Percentiles rank a stretch among this genome's conserved stretches.
phyloP scores from a whole-genome alignment of 2,113 vertebrate genomes.

The Rana temporaria region DNA sequence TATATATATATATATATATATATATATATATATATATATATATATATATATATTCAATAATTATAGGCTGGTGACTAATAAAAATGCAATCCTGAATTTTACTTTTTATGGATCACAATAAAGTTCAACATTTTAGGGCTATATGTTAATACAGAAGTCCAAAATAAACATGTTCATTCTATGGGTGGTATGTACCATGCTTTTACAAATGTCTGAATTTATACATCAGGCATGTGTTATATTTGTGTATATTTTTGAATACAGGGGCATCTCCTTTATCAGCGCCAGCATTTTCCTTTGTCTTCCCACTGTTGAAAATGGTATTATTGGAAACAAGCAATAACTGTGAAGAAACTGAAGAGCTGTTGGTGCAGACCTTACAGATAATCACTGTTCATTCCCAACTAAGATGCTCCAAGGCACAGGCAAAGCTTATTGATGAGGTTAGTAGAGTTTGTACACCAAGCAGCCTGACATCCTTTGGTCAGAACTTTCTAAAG shows the following conservation, averaged over 20 bases:
- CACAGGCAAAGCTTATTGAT: slow-evolving; percentile 73
- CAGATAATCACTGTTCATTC: slow-evolving; percentile 85
- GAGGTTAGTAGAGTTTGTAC: slow-evolving; percentile 74
- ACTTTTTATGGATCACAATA: too few species aligned
- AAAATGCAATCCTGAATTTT: too few species aligned
- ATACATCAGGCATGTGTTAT: not conserved
- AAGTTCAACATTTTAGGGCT: too few species aligned
- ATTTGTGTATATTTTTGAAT: not conserved
- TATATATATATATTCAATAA: too few species aligned
- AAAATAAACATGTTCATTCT: too few species aligned
- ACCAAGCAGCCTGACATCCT: too few species aligned
- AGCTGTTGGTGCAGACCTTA: slow-evolving; percentile 80
- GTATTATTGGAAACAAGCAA: slow-evolving; percentile 82
- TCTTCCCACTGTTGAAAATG: slow-evolving; percentile 91
- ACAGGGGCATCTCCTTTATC: slow-evolving; percentile 72
- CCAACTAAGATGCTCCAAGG: slow-evolving; percentile 77
- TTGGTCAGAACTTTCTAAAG: not conserved
- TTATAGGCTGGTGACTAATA: too few species aligned
- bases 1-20: too few species aligned
- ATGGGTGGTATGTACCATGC: not conserved
- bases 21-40: too few species aligned
- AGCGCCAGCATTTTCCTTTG: slow-evolving; percentile 83
- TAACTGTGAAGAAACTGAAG: slow-evolving; percentile 81
- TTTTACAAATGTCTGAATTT: not conserved
- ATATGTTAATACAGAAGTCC: too few species aligned